Base-by-base conservation (phyloP, 2,888 invertebrate genomes). In the Tanypteryx hageni region DNA sequence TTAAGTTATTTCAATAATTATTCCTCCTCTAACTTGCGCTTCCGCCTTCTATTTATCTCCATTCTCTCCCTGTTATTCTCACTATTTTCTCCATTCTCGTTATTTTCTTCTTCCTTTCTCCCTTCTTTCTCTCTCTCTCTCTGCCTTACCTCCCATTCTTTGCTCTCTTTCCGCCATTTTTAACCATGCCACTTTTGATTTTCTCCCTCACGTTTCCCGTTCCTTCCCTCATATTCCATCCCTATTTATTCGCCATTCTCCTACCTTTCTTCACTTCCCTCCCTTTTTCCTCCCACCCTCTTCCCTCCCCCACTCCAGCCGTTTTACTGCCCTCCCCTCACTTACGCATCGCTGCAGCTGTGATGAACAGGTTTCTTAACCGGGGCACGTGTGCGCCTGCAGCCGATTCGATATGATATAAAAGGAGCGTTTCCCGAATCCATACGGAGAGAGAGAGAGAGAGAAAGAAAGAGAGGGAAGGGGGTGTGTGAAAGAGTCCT, bases 301-400 rank as follows among this genome's bases (percentile, higher is more conserved):
- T 2, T 64, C 64, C n/a, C 22, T 9, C 68, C 68, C 68, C 5
- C 68, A n/a, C 22, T 68, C 68, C 18, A 16, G 44, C 44, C 5
- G 44, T 44, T 44, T 44, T 44, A 44, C 44, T 44, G 44, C 44
- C 44, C 68, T 68, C 68, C 11, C 64, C n/a, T 64, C n/a, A 0
- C 68, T 68, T 18, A 68, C 68, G n/a, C 68, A n/a, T 22, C 68
- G 13, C 76, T 76, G 76, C 76, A 76, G 18, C 27, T 76, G 27
- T 76, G 76, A 76, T 27, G 76, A 76, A 76, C 76, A 76, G 76
- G 76, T 76, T 76, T 22, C 76, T 76, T 22, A 16, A 76, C n/a
- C 76, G 76, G 13, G 22, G 16, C 76, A 76, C 76, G 76, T 76
- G 76, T 14, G 76, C 11, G 76, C 27, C 76, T 76, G 76, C 76